phyloP scores from a whole-genome alignment of 2,797 vertebrate genomes.

The Cuculus canorus region DNA sequence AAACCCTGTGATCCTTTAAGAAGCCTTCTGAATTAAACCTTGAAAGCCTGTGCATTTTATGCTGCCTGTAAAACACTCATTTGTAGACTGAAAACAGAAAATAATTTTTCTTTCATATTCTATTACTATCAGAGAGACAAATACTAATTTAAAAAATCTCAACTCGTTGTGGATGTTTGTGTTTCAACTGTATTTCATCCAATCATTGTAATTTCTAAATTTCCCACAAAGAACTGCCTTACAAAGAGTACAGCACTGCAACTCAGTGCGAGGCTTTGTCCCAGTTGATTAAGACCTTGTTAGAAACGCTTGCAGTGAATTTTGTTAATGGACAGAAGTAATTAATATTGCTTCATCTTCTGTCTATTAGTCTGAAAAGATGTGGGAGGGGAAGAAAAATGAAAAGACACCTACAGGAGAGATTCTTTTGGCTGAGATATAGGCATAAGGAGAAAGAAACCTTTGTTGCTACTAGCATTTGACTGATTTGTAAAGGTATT shows the following conservation, averaged over 20 bases:
- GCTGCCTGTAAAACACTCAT: not conserved
- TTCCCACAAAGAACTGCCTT: not conserved
- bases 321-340: not conserved
- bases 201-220: not conserved
- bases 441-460: not conserved
- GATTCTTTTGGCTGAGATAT: not conserved
- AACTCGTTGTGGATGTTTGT: not conserved
- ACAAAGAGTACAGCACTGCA: not conserved
- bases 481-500: not conserved
- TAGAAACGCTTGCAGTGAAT: not conserved
- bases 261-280: not conserved
- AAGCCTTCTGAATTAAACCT: constrained; percentile 51
- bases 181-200: not conserved
- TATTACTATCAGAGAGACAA: constrained; percentile 31
- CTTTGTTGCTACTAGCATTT: not conserved
- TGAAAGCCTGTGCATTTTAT: not conserved
- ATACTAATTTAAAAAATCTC: not conserved
- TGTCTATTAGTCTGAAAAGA: not conserved
- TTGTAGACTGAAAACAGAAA: constrained; percentile 40
- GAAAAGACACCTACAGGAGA: not conserved
- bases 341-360: not conserved
- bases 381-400: not conserved
- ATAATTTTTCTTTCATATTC: constrained; percentile 53
- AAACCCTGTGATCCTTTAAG: not conserved
- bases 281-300: not conserved